Evolutionary conservation across 2,888 invertebrate genomes (phyloP), one percentile per base, ranked within the genome.

Genomic region (Polyommatus icarus): DNA sequence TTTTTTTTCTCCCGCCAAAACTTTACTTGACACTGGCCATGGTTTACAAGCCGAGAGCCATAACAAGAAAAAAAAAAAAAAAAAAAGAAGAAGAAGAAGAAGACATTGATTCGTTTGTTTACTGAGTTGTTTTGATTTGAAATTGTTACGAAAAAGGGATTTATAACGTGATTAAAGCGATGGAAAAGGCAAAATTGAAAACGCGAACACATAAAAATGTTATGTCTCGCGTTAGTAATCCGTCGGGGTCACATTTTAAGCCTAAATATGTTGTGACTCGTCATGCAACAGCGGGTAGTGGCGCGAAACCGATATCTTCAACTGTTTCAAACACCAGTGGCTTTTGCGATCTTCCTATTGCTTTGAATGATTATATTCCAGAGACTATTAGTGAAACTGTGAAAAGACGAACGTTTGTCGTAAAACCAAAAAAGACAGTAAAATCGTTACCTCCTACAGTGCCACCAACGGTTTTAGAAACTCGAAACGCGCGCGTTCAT

Each of bases 271-370:
- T 82, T 78, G 90, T 93, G 79, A 89, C 86, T 78, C 88, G 90
- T 76, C 92, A 93, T 81, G 85, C 87, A 76, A 85, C 89, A 71
- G 85, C 83, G 76, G 84, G 84, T 78, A 80, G 88, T 89, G 90
- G 91, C 91, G 92, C 87, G 85, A 93, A 92, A 87, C 82, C 86
- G 80, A 87, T 88, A 84, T 84, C 84, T 88, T 89, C 89, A 79
- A 90, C 88, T 80, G 24, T 24, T 67, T 82, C 86, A 78, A 87
- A 83, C 81, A 87, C 88, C 24, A 83, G 86, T 84, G 85, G 86
- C 83, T 88, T 85, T 80, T 88, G 84, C 85, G 91, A 93, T 80
- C 88, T 94, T 79, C 93, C 93, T 36, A 84, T 85, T 24, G 89
- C 90, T 82, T 87, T 93, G 77, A 87, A 89, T 82, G 91, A 91